phyloP scores from a whole-genome alignment of 1,140 invertebrate species.

The Ylistrum balloti region DNA sequence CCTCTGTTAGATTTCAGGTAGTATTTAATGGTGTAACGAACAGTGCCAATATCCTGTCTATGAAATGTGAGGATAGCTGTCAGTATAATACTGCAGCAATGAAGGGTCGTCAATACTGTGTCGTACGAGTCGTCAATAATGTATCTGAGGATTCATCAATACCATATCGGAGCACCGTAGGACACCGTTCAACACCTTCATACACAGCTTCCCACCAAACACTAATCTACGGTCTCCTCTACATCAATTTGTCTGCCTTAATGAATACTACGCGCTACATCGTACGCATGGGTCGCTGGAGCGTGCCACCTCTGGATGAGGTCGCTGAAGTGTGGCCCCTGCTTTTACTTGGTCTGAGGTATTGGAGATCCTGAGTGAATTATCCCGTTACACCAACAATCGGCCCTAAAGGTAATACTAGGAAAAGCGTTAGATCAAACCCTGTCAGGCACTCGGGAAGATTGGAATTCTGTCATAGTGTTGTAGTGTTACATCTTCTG shows the following conservation, averaged over 20 bases:
- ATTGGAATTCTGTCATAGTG: not conserved
- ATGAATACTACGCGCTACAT: constrained; percentile 14
- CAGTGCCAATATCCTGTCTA: not conserved
- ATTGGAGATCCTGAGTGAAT: not conserved
- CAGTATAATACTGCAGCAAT: not conserved
- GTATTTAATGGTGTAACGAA: not conserved
- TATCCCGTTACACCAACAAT: constrained; percentile 16
- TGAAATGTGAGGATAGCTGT: not conserved
- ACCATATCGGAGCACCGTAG: not conserved
- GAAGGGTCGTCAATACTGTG: not conserved
- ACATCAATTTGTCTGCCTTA: constrained; percentile 27
- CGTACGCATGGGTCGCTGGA: not conserved
- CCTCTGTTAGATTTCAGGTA: not conserved
- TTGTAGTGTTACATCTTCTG: not conserved
- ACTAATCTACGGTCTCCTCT: not conserved
- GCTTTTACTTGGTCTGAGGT: not conserved
- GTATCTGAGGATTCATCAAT: constrained; percentile 1
- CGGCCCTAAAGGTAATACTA: not conserved
- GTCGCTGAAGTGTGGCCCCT: constrained; percentile 26
- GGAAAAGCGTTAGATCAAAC: not conserved
- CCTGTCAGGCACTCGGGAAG: not conserved
- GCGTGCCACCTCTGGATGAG: constrained; percentile 30
- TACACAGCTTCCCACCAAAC: not conserved
- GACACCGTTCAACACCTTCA: not conserved
- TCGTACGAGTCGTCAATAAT: not conserved